Conservation (phyloP, 2,888 invertebrate genomes). For the Chydorus sphaericus region DNA sequence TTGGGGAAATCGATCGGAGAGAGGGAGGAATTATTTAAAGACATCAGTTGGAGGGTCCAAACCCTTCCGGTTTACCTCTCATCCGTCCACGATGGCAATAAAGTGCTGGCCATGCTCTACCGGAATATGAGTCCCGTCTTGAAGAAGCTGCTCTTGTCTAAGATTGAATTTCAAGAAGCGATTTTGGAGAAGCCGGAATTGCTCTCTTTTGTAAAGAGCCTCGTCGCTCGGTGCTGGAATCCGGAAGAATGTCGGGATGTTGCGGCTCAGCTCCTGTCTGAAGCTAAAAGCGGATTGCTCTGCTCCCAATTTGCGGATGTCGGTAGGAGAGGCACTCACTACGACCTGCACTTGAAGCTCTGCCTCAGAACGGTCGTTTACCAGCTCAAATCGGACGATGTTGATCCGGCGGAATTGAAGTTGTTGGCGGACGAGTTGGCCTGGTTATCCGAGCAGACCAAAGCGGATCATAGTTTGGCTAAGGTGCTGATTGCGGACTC, state of each 20-base stretch:
- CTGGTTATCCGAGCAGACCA: constrained; percentile 1
- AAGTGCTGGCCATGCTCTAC: neutral
- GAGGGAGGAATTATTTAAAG: neutral
- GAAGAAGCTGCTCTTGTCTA: neutral
- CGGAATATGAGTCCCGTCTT: neutral
- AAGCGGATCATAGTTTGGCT: neutral
- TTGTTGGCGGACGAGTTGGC: neutral
- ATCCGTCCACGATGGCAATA: neutral
- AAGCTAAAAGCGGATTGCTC: neutral
- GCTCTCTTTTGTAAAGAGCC: neutral
- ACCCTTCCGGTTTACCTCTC: neutral
- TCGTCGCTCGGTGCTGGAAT: neutral
- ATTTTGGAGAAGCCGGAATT: neutral
- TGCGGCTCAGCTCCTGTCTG: neutral
- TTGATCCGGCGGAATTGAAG: neutral
- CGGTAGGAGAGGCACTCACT: neutral
- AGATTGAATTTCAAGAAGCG: neutral
- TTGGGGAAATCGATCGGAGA: neutral
- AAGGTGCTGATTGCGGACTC: neutral
- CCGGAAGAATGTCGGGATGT: neutral
- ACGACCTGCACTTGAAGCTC: constrained; percentile 3
- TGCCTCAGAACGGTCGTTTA: neutral
- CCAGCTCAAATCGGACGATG: neutral
- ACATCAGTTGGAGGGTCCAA: neutral
- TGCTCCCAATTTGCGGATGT: neutral